These are phyloP conservation scores for Magallana angulata DNA, from an alignment of 1,140 invertebrate species.

Conservation along the genomic window DNA sequence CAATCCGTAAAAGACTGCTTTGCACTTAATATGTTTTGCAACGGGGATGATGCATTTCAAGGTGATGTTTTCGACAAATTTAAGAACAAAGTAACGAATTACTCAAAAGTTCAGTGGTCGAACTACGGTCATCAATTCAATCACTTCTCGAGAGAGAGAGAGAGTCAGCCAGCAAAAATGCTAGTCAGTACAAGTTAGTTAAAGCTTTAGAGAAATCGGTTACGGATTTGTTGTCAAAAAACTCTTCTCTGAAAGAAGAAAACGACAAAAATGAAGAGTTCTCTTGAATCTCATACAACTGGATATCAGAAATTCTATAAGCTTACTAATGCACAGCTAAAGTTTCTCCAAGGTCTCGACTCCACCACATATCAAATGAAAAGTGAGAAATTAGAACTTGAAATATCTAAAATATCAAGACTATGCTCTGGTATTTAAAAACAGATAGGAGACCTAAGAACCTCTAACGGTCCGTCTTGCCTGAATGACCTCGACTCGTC, in stretches of 20 bases:
- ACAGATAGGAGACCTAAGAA: background rate
- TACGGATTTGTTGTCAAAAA: no score
- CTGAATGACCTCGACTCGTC: background rate
- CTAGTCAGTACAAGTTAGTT: no score
- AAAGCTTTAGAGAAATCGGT: no score
- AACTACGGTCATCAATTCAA: no score
- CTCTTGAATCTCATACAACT: background rate
- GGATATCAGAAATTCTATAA: background rate
- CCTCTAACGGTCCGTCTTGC: background rate
- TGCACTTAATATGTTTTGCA: no score
- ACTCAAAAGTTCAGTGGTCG: no score
- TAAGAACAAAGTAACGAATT: no score
- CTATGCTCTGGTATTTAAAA: background rate
- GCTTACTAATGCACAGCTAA: background rate
- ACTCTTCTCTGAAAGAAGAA: background rate
- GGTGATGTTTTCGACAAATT: no score
- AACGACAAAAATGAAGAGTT: background rate
- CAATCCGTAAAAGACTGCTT: no score
- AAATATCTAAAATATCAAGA: background rate
- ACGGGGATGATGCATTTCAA: no score
- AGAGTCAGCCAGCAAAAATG: no score
- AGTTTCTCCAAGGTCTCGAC: background rate
- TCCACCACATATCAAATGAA: background rate
- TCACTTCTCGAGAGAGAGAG: no score
- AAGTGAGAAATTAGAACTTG: background rate